Evolutionary conservation across 2,113 vertebrate species (phyloP), one percentile per base, ranked within the genome.

Genomic region (Silurus glanis): DNA sequence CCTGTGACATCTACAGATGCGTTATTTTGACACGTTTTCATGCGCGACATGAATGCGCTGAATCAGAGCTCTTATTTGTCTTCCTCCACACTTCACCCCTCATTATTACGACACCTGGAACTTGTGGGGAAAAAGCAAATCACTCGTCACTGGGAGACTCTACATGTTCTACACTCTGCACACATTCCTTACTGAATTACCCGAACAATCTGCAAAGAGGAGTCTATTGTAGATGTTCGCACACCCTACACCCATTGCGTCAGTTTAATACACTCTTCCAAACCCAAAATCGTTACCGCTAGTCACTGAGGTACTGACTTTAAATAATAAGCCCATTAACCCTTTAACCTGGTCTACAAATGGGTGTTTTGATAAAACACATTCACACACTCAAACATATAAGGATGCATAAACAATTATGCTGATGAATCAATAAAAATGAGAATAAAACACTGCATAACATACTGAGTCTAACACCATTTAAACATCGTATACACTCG

Each of bases 101-200:
- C 87, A 88, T 89, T 61, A 85, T 62, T 84, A 71, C 25, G 51
- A 88, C 82, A 85, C 28, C 69, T 75, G 62, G 67, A 83, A 79
- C 80, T 83, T 58, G 86, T 83, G 82, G 25, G 51, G 85, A 88
- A 88, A 88, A 88, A 69, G 49, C 82, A 23, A 82, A 71, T 23
- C 51, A n/a, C 56, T 61, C 59, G 47, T 13, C 88, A 79, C 10
- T 55, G 12, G 83, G 49, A 49, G n/a, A 19, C 62, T 58, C 16
- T 7, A 76, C 86, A 76, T 37, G 59, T 37, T 49, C 58, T 9
- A 47, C 37, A 72, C 17, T 47, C 5, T 72, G 14, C 3, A 47
- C 8, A 9, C 10, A 25, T 62, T 23, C 21, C 59, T 62, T 62
- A 25, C 7, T 25, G 62, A 45, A 71, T 37, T 45, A 12, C 71